Evolutionary conservation across 2,797 vertebrate genomes (phyloP), one percentile per base, ranked within the genome.

Genomic region (Vireo griseus): DNA sequence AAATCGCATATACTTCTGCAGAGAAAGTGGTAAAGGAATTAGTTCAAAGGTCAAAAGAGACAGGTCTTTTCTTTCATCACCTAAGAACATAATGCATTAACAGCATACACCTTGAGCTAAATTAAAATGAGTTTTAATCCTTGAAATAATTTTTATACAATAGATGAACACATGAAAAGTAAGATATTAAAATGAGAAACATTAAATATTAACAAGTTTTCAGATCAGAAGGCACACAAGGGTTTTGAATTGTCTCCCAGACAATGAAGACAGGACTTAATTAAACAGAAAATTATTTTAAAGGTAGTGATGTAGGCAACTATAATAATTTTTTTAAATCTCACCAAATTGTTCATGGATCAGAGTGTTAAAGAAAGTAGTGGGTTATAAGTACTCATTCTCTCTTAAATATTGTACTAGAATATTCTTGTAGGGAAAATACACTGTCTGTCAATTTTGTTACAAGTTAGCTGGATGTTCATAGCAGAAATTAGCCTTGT

Each of bases 241-340:
- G 40, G 16, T 48, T 94, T 96, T 94, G 47, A 96, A 95, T 88
- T 86, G 45, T 83, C 58, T 94, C 22, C 10, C 63, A 81, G 45
- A 95, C 42, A 92, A 92, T 50, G 28, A 95, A 47, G 55, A 82
- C 78, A 35, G 47, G 16, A 93, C n/a, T 4, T 89, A 90, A 97
- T 95, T 92, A 95, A 96, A 69, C 40, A 95, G n/a, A 89, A 95
- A 94, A 80, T 82, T 88, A 90, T 71, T 79, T 93, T 50, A 95
- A 91, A 94, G 18, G 20, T 90, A 84, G 22, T 72, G 80, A 95
- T 90, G 51, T 79, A 95, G 62, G 51, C 16, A 82, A 39, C 9
- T 63, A 18, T 69, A 92, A 89, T 72, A 39, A 58, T 51, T 57
- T 52, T 48, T 7, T 9, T 62, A 80, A 88, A 24, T 3, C 1